Conservation (phyloP, 2,888 invertebrate species). For the Lamellibrachia satsuma region DNA sequence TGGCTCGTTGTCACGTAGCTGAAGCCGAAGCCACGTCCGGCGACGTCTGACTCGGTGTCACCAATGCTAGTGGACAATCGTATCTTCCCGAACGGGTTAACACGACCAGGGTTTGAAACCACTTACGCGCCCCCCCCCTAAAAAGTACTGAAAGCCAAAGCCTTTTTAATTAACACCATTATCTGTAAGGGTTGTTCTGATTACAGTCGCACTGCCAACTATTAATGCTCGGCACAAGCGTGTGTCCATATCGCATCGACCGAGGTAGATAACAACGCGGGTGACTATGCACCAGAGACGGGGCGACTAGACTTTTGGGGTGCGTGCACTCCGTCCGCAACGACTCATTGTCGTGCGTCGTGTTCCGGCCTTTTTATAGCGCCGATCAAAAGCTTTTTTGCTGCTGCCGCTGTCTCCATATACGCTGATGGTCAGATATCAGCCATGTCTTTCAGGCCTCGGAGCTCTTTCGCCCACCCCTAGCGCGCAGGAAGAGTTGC, state of each 20-base stretch:
- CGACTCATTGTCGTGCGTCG: not conserved
- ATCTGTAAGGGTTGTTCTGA: not conserved
- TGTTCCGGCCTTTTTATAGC: not conserved
- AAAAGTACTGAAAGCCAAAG: not conserved
- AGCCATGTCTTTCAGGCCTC: not conserved
- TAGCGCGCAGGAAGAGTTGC: not conserved
- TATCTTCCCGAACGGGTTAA: not conserved
- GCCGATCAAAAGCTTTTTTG: not conserved
- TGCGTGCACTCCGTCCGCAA: not conserved
- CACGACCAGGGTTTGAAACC: not conserved
- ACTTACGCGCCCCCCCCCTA: not conserved
- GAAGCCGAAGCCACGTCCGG: not conserved
- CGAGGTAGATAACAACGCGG: not conserved
- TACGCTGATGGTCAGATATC: not conserved
- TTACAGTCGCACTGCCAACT: not conserved
- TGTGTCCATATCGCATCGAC: not conserved
- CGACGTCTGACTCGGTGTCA: not conserved
- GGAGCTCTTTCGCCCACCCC: not conserved
- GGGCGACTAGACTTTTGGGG: not conserved
- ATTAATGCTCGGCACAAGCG: not conserved
- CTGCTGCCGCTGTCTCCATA: not conserved
- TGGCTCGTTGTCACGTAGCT: not conserved
- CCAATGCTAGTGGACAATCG: not conserved
- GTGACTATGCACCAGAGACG: not conserved
- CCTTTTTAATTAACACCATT: conserved; percentile 2